Percentiles rank a stretch among this genome's conserved stretches.
Conservation (phyloP, 2,888 invertebrate species). For the Noctua janthina region DNA sequence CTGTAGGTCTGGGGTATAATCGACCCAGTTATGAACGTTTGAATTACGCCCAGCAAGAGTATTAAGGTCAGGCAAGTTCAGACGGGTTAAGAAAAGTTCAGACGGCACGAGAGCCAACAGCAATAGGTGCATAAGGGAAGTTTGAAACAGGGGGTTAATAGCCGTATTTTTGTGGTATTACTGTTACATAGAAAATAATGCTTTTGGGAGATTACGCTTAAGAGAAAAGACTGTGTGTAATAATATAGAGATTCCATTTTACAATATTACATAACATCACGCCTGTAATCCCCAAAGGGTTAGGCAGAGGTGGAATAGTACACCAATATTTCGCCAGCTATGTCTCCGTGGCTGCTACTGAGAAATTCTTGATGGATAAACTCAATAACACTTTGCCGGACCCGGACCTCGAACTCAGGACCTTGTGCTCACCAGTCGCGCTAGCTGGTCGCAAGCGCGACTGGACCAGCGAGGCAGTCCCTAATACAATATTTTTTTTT, state of each 20-base stretch:
- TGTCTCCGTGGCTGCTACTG: too few relatives aligned
- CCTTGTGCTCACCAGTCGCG: too few relatives aligned
- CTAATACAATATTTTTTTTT: too few relatives aligned
- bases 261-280: neutral
- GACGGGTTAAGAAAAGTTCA: conserved; percentile 7
- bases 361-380: too few relatives aligned
- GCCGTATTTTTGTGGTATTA: neutral
- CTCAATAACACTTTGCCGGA: too few relatives aligned
- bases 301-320: too few relatives aligned
- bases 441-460: too few relatives aligned
- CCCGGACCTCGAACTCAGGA: too few relatives aligned
- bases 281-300: neutral
- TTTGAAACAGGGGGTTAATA: conserved; percentile 10
- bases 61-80: conserved; percentile 57
- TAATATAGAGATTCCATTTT: neutral
- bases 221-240: neutral
- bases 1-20: conserved; percentile 30
- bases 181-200: neutral
- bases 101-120: conserved; percentile 43
- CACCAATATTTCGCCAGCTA: too few relatives aligned
- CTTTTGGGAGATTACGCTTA: neutral
- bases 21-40: conserved; percentile 51
- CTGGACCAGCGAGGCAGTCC: too few relatives aligned
- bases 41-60: conserved; percentile 51
- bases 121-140: conserved; percentile 26